phyloP scores from a whole-genome alignment of 2,797 vertebrate genomes.

The Melanogrammus aeglefinus region DNA sequence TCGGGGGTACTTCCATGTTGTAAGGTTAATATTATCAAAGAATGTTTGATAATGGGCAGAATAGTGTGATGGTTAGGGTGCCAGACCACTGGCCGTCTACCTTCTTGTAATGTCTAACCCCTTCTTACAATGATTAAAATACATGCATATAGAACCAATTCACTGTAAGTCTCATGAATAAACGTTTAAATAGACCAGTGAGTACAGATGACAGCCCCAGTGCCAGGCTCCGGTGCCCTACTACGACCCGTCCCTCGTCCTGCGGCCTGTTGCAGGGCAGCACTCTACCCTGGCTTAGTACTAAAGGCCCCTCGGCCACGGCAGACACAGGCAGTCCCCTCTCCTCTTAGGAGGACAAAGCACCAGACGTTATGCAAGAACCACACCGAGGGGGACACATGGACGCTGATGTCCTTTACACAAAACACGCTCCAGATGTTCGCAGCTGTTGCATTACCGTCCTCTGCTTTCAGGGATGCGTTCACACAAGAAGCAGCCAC shows the following conservation, averaged over 20 bases:
- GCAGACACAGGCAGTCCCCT: not conserved
- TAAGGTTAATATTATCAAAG: not conserved
- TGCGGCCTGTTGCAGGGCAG: not conserved
- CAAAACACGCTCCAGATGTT: not conserved
- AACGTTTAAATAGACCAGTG: not conserved
- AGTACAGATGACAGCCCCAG: not conserved
- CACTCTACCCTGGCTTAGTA: not conserved
- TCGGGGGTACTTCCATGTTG: not conserved
- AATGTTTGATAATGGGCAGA: too few species aligned
- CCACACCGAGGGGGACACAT: not conserved
- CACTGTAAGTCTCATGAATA: not conserved
- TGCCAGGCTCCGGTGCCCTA: not conserved
- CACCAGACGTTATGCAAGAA: not conserved
- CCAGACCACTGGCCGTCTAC: not conserved
- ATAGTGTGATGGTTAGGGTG: not conserved
- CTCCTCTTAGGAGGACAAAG: not conserved
- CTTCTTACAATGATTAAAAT: not conserved
- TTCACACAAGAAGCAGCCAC: too few species aligned
- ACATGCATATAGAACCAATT: not conserved
- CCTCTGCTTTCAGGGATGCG: too few species aligned
- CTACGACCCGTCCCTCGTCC: not conserved
- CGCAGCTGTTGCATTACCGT: not conserved
- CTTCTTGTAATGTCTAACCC: not conserved
- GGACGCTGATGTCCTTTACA: not conserved
- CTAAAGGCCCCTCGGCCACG: not conserved